Percentiles rank a stretch among this genome's conserved stretches.
Evolutionary conservation across 2,888 invertebrate genomes (phyloP).

Genomic region (Encarsia formosa): DNA sequence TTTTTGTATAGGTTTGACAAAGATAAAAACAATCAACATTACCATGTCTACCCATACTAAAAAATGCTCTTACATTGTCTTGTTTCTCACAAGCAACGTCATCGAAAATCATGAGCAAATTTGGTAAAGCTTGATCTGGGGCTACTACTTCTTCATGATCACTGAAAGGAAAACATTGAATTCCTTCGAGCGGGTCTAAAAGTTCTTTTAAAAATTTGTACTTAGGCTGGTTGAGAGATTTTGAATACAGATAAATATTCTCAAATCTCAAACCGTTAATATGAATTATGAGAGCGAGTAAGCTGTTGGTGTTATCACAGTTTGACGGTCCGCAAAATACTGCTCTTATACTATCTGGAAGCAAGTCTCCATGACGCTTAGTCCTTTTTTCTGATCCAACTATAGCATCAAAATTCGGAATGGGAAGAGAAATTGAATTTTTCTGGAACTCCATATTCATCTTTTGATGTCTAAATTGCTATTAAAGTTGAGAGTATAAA

Average conservation of each 20-base stretch:
- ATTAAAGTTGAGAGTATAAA: too few relatives aligned
- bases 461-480: not conserved
- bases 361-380: conserved; percentile 23
- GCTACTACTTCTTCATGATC: conserved; percentile 13
- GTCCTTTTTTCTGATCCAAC: not conserved
- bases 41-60: conserved; percentile 30
- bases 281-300: conserved; percentile 38
- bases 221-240: conserved; percentile 38
- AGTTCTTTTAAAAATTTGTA: conserved; percentile 34
- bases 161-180: conserved; percentile 17
- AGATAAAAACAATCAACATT: conserved; percentile 41
- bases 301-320: conserved; percentile 27
- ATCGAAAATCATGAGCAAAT: conserved; percentile 43
- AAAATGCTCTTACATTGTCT: conserved; percentile 27
- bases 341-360: conserved; percentile 28
- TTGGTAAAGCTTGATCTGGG: conserved; percentile 8
- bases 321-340: conserved; percentile 38
- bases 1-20: conserved; percentile 29
- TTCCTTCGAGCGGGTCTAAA: conserved; percentile 27
- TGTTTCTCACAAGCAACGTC: conserved; percentile 41
- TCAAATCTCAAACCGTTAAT: too few relatives aligned
- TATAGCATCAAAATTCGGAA: not conserved
- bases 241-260: conserved; percentile 45
- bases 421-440: not conserved
- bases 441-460: not conserved